Evolutionary conservation across 1,140 invertebrate genomes (phyloP), one percentile per base, ranked within the genome.

Genomic region (Ostrea edulis): DNA sequence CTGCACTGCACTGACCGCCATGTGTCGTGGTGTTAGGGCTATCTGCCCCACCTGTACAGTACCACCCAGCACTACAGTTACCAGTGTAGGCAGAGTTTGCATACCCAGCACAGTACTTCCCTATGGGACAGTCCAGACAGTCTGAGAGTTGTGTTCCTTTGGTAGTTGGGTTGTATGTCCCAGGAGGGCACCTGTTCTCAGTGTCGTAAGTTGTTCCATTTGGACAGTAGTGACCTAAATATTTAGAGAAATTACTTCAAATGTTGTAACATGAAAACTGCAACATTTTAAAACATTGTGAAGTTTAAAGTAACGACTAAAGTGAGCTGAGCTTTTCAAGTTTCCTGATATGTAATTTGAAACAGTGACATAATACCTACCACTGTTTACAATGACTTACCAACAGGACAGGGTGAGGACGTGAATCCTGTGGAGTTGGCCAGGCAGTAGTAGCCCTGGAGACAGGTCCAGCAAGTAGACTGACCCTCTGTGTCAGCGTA

Each of bases 61-160:
- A 94, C 93, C 93, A 94, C 22, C 94, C 94, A 5, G 89, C 90
- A n/a, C 87, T 90, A 86, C 94, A 94, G 87, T 92, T 91, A 12
- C 93, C 94, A n/a, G 93, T 94, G 3, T 93, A 92, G n/a, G 88
- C 84, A 25, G 90, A 88, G 88, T 93, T 93, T 86, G 91, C 94
- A 53, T 90, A 81, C 2, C 93, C 93, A 58, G 92, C 89, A 88
- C 94, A 94, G 85, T 94, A 94, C 77, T 92, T 86, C 11, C 94
- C 94, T 8, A 91, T 92, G n/a, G 93, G 91, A 77, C 93, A 94
- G 52, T 82, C 44, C n/a, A 91, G 85, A 89, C 93, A 94, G 84
- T 92, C 92, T 0, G 86, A 44, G 12, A 58, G 35, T 9, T 89
- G 85, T 44, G 88, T 90, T 8, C 89, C 90, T 11, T 88, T 85